phyloP scores from a whole-genome alignment of 92 coral and sea anemone genomes.

The Porites rus region DNA sequence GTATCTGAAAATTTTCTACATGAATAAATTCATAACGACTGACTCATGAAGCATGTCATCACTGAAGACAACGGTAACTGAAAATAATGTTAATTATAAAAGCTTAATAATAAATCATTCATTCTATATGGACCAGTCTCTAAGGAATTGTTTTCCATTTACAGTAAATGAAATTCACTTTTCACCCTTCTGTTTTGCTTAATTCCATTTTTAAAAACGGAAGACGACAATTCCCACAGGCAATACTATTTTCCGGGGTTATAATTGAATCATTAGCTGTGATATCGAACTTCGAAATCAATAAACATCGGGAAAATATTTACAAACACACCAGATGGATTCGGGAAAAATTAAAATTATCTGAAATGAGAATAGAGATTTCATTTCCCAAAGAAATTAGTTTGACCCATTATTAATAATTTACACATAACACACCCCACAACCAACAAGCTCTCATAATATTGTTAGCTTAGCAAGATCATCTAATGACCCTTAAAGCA shows the following conservation, averaged over 20 bases:
- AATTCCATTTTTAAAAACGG: not conserved
- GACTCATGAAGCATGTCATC: not conserved
- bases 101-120: not conserved
- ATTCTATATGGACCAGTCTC: not conserved
- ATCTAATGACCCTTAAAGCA: not conserved
- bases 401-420: not conserved
- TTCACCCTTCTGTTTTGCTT: not conserved
- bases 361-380: not conserved
- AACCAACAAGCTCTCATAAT: not conserved
- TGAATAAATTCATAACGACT: no score
- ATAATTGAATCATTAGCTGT: not conserved
- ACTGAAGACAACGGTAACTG: not conserved
- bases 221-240: not conserved
- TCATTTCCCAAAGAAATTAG: not conserved
- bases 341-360: not conserved
- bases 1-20: not conserved
- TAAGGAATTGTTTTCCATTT: not conserved
- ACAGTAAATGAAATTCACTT: not conserved
- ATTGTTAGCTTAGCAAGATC: conserved; percentile 19
- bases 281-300: not conserved
- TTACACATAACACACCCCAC: conserved; percentile 21
- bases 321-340: not conserved
- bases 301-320: conserved; percentile 4
- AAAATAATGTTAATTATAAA: no score
- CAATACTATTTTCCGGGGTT: not conserved